Percentiles rank a stretch among this genome's conserved stretches.
These are phyloP conservation scores for Brotula barbata DNA, from an alignment of 2,797 vertebrate species.

Conservation along the genomic window DNA sequence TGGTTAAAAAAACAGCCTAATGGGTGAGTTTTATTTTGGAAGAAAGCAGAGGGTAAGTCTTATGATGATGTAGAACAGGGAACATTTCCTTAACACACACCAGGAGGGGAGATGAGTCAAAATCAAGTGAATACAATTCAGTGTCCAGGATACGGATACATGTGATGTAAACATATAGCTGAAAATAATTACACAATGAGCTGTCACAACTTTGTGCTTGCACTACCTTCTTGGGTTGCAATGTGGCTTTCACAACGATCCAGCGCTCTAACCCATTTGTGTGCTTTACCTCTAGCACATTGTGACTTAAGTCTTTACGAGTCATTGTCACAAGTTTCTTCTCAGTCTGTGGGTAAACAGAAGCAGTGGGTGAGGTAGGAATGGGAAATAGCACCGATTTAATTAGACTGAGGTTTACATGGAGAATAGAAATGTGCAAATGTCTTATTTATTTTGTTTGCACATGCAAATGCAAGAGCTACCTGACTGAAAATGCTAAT, in stretches of 20 bases:
- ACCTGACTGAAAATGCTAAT: slow-evolving; percentile 82
- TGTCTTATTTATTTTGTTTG: background rate
- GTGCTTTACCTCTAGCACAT: slow-evolving; percentile 80
- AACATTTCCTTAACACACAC: slow-evolving; percentile 26
- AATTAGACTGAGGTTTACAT: too few relatives aligned
- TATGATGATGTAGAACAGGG: slow-evolving; percentile 20
- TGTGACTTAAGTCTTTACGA: slow-evolving; percentile 77
- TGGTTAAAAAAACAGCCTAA: background rate
- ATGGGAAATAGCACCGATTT: background rate
- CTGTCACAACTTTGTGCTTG: background rate
- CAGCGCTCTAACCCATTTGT: slow-evolving; percentile 77
- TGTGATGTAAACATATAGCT: too few relatives aligned
- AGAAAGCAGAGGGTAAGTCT: background rate
- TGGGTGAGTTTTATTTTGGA: background rate
- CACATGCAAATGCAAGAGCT: background rate
- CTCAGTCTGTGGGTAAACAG: slow-evolving; percentile 64
- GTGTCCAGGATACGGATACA: background rate
- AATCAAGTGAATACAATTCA: slow-evolving; percentile 7
- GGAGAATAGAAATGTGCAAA: too few relatives aligned
- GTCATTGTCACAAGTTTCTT: slow-evolving; percentile 76
- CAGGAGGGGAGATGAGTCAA: background rate
- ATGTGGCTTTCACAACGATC: slow-evolving; percentile 79
- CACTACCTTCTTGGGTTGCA: slow-evolving; percentile 76
- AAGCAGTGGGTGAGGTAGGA: background rate
- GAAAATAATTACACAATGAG: too few relatives aligned